phyloP scores from a whole-genome alignment of 1,140 invertebrate genomes.

The Drosophila orosa region DNA sequence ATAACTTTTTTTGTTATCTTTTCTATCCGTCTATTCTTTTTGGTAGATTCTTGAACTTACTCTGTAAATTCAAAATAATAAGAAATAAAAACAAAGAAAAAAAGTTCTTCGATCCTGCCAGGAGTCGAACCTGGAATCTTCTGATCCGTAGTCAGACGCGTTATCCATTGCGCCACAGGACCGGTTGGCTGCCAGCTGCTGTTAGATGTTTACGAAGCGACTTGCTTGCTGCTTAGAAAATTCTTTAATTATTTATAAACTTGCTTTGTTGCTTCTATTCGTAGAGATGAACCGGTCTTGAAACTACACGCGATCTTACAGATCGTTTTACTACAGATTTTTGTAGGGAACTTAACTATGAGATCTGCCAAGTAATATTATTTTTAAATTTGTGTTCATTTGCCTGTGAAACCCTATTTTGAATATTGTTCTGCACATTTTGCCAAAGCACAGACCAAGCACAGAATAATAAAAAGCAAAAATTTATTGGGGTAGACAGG shows the following conservation, averaged over 20 bases:
- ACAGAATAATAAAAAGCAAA: conserved; percentile 20
- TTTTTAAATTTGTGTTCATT: not conserved
- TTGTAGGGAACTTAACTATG: not conserved
- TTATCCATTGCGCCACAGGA: conserved; percentile 84
- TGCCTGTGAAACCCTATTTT: not conserved
- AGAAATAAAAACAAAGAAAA: conserved; percentile 6
- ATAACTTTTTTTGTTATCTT: conserved; percentile 58
- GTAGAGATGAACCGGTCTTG: not conserved
- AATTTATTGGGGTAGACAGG: conserved; percentile 28
- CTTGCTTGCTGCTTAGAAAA: conserved; percentile 5
- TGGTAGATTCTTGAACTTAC: not conserved
- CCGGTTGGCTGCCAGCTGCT: not conserved
- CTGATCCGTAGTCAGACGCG: conserved; percentile 90
- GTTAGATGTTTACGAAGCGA: not conserved
- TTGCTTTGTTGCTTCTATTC: not conserved
- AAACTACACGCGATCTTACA: not conserved
- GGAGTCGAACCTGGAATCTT: conserved; percentile 90
- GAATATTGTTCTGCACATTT: conserved; percentile 1
- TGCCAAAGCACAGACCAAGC: not conserved
- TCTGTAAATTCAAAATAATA: not conserved
- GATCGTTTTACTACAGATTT: not conserved
- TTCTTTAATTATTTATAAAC: conserved; percentile 1
- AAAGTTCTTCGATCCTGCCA: conserved; percentile 57
- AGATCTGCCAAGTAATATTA: not conserved
- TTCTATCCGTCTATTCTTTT: not conserved